Conservation (phyloP, 2,888 invertebrate genomes). For the Epiblema foenella region DNA sequence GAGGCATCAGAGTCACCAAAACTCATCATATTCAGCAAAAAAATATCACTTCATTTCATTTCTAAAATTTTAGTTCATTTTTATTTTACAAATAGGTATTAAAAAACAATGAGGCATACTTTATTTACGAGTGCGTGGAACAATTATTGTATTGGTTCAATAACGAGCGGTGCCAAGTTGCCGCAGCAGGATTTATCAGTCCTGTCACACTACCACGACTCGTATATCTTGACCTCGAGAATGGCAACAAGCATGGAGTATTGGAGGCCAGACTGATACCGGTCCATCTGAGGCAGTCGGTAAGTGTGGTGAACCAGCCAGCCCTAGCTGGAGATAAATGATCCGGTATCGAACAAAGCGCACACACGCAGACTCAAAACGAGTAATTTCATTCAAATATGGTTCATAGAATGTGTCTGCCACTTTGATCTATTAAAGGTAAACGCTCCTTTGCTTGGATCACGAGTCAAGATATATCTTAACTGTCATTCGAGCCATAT, state of each 20-base stretch:
- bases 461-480: neutral
- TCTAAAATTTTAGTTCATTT: too few species aligned
- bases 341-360: neutral
- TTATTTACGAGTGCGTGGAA: conserved; percentile 7
- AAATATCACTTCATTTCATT: too few species aligned
- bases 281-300: neutral
- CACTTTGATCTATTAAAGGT: neutral
- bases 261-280: neutral
- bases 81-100: too few species aligned
- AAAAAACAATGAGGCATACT: neutral
- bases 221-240: too few species aligned
- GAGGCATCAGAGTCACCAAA: too few species aligned
- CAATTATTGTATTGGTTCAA: neutral
- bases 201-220: neutral
- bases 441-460: neutral
- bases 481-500: neutral
- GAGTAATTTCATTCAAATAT: neutral
- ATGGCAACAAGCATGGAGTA: neutral
- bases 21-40: too few species aligned
- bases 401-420: conserved; percentile 1
- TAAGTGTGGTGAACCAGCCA: neutral
- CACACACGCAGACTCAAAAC: neutral
- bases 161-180: neutral
- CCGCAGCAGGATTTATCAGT: neutral
- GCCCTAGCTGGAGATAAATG: conserved; percentile 1